Conservation (phyloP, 2,113 vertebrate genomes). For the Nothoprocta perdicaria region DNA sequence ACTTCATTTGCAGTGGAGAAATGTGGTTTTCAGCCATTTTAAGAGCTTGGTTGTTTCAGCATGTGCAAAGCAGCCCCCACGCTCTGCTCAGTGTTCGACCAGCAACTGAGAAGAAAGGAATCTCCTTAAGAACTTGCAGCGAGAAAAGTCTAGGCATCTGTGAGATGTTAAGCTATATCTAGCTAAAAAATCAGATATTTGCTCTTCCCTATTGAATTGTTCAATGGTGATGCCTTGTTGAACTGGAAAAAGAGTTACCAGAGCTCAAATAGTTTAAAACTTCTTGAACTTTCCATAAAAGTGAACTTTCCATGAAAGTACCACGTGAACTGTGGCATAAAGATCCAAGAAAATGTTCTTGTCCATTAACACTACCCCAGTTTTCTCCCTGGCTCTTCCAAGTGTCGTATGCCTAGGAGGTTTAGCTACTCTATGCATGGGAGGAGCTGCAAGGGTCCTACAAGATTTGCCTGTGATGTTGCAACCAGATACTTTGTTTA, state of each 20-base stretch:
- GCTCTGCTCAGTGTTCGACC: background rate
- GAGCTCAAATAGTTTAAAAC: background rate
- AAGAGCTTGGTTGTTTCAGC: background rate
- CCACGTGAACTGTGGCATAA: background rate
- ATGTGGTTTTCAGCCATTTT: background rate
- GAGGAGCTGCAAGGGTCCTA: background rate
- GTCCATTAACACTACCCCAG: rapidly evolving
- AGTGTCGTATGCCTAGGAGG: background rate
- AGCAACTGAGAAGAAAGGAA: background rate
- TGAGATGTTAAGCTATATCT: background rate
- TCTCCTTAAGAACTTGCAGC: background rate
- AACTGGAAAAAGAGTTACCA: background rate
- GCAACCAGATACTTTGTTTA: background rate
- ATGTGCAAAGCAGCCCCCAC: background rate
- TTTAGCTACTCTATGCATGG: background rate
- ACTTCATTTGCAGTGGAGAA: background rate
- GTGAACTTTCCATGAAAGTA: background rate
- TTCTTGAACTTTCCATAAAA: background rate
- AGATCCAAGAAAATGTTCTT: background rate
- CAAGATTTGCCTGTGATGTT: background rate
- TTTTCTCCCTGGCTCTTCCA: rapidly evolving
- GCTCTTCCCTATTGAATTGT: background rate
- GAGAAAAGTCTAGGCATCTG: background rate
- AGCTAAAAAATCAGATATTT: background rate
- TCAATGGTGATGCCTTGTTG: background rate